phyloP scores from a whole-genome alignment of 2,113 vertebrate genomes.

The Galeopterus variegatus region DNA sequence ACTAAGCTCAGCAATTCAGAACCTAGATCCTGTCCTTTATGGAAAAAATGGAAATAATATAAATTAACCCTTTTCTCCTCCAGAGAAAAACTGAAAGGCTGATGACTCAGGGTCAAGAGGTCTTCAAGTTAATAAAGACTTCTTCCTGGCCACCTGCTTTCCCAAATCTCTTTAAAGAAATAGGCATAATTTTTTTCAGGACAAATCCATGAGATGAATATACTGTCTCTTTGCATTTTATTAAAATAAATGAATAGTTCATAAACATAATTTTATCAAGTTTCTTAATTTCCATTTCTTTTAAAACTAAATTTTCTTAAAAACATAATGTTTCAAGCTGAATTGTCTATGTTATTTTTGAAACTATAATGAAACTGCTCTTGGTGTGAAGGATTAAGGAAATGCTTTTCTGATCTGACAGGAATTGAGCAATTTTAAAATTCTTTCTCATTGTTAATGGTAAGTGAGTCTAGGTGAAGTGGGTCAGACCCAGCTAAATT shows the following conservation, averaged over 20 bases:
- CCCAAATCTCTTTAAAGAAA: slow-evolving; percentile 11
- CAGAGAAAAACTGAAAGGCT: slow-evolving; percentile 32
- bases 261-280: slow-evolving; percentile 41
- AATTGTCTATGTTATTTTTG: slow-evolving; percentile 30
- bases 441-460: slow-evolving; percentile 27
- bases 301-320: slow-evolving; percentile 66
- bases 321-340: slow-evolving; percentile 11
- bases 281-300: slow-evolving; percentile 60
- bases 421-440: slow-evolving; percentile 42
- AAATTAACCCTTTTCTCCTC: slow-evolving; percentile 46
- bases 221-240: slow-evolving; percentile 26
- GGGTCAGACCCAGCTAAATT: slow-evolving; percentile 56
- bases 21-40: not conserved
- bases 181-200: not conserved
- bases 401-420: slow-evolving; percentile 55
- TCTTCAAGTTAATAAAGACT: slow-evolving; percentile 43
- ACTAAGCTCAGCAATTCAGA: slow-evolving; percentile 17
- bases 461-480: slow-evolving; percentile 45
- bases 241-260: slow-evolving; percentile 21
- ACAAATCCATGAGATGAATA: slow-evolving; percentile 15
- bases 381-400: slow-evolving; percentile 59
- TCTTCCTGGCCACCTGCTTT: not conserved
- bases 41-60: not conserved
- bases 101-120: not conserved
- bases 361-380: slow-evolving; percentile 59